Percentiles rank a stretch among this genome's conserved stretches.
Conservation (phyloP, 1,140 invertebrate genomes). For the Tetranychus urticae region DNA sequence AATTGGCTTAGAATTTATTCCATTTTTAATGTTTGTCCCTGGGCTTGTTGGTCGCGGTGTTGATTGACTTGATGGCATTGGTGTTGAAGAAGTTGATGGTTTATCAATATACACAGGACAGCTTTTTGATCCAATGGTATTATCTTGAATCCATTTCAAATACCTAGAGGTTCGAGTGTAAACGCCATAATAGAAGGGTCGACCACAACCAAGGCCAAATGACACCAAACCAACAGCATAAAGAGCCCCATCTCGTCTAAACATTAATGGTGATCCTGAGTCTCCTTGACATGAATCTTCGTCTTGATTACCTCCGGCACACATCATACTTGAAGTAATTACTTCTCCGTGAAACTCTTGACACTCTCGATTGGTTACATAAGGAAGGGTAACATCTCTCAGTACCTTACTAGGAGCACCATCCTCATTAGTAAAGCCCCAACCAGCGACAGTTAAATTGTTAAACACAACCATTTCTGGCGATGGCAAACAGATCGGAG, state of each 20-base stretch:
- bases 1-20: neutral
- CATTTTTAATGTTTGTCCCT: neutral
- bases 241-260: neutral
- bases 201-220: conserved; percentile 27
- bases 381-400: neutral
- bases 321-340: neutral
- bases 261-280: neutral
- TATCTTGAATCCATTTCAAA: conserved; percentile 15
- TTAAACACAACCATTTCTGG: neutral
- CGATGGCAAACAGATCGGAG: neutral
- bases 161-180: conserved; percentile 17
- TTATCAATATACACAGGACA: neutral
- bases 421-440: neutral
- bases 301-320: conserved; percentile 1
- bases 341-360: neutral
- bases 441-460: neutral
- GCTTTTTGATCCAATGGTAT: neutral
- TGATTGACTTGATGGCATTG: neutral
- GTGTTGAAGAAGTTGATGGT: neutral
- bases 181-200: conserved; percentile 16
- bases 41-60: neutral
- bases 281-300: conserved; percentile 6
- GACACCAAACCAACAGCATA: conserved; percentile 21
- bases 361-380: neutral
- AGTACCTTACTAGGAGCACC: neutral